Conservation (phyloP, 2,797 vertebrate species). For the Myotis myotis region DNA sequence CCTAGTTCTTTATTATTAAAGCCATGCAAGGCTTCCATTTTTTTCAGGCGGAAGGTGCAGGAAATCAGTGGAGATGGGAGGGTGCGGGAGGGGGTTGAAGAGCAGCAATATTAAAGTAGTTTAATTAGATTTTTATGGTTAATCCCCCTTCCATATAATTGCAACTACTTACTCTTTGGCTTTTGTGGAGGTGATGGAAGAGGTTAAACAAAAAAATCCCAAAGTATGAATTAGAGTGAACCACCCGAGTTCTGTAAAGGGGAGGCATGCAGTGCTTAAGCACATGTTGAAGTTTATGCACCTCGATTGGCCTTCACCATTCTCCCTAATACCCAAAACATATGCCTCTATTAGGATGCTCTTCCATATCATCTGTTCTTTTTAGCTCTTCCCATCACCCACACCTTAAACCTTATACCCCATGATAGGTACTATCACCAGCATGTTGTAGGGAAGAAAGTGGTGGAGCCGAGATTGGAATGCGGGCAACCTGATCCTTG, state of each 20-base stretch:
- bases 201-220: slow-evolving; percentile 2
- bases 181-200: not conserved
- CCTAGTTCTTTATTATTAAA: not conserved
- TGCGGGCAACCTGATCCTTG: not conserved
- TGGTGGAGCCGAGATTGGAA: not conserved
- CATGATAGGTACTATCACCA: not conserved
- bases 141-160: not conserved
- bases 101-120: not conserved
- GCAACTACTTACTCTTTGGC: not conserved
- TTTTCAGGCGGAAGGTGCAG: not conserved
- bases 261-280: not conserved
- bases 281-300: not conserved
- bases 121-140: not conserved
- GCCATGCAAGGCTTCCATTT: not conserved
- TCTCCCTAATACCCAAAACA: not conserved
- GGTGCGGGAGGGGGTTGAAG: not conserved
- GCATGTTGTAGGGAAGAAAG: not conserved
- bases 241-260: not conserved
- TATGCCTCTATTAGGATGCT: not conserved
- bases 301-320: not conserved
- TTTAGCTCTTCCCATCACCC: not conserved
- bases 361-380: not conserved
- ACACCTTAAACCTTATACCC: not conserved
- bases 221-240: not conserved
- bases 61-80: not conserved